Base-by-base conservation (phyloP, 53 echinoderm and acorn worm species). In the Paracentrotus lividus region DNA sequence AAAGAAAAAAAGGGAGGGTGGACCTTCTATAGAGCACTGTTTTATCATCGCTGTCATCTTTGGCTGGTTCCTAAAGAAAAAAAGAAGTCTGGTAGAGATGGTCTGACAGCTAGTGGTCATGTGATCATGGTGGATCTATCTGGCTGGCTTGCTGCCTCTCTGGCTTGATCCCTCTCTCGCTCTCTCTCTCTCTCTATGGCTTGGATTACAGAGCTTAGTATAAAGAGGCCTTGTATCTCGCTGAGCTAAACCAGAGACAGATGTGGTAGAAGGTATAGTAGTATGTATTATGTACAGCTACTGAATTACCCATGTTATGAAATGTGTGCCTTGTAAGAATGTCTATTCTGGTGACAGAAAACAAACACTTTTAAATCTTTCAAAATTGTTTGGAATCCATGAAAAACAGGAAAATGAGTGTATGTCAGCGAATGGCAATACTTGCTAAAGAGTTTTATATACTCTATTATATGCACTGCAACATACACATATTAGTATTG, bases 211-310 rank as follows among this genome's bases (percentile, higher is more conserved):
- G 77, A 51, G 81, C 88, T 93, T 85, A 76, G 52, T 92, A 65
- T 94, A 93, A 94, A 69, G 95, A 94, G 94, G 95, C 92, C 95
- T 94, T 93, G 94, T 94, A 65, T 92, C 54, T 42, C 78, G 58
- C 44, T 86, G 94, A 94, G 92, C 86, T 43, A 64, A 23, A 90
- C 77, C 94, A 56, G 86, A 86, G 92, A 85, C 58, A 90, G 90
- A 92, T 94, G 72, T 88, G 93, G 69, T 95, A 93, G 92, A 95
- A 95, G 95, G 95, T 95, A 95, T 94, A 95, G 95, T 95, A 95
- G 94, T 95, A 92, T 92, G 81, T 92, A 55, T 56, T 54, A 44
- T 56, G 86, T 86, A 38, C 86, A 86, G 56, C 86, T 86, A 86
- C 86, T 86, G 53, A 86, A 54, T 54, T 86, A 52, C 53, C 56